A percentile compares a stretch with the other conserved stretches of the same genome.
phyloP scores from a whole-genome alignment of 1,140 invertebrate species.

The Ceratitis capitata region DNA sequence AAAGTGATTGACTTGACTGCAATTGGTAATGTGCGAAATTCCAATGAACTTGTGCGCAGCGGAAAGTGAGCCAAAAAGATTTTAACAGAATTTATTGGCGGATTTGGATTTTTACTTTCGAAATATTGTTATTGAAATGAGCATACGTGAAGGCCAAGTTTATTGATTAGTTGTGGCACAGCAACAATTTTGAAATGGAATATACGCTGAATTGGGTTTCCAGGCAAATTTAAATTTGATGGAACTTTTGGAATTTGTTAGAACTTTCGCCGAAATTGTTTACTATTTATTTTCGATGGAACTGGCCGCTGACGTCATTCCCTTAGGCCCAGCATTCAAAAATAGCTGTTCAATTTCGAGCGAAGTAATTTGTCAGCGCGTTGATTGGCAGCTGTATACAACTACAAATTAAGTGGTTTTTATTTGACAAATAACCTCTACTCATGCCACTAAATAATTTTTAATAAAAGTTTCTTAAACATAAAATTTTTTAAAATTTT shows the following conservation, averaged over 20 bases:
- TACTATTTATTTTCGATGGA: background rate
- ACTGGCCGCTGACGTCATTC: background rate
- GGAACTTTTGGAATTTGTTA: too few species aligned
- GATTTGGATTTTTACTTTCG: background rate
- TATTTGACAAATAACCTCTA: background rate
- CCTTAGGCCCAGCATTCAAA: background rate
- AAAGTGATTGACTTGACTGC: background rate
- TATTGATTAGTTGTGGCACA: background rate
- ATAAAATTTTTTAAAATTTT: background rate
- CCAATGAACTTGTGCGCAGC: background rate
- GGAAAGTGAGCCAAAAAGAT: background rate
- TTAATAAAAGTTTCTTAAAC: background rate
- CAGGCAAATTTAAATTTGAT: too few species aligned
- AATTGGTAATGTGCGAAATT: conserved; percentile 24
- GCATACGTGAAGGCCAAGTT: too few species aligned
- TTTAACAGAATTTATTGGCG: background rate
- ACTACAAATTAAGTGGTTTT: background rate
- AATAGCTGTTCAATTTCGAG: background rate
- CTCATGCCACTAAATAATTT: background rate
- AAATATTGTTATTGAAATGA: too few species aligned
- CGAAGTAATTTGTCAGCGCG: background rate
- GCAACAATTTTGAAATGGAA: background rate
- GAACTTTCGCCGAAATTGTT: too few species aligned
- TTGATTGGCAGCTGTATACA: background rate
- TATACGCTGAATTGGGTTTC: background rate